phyloP scores from a whole-genome alignment of 1,140 invertebrate species.

The Homalodisca vitripennis region DNA sequence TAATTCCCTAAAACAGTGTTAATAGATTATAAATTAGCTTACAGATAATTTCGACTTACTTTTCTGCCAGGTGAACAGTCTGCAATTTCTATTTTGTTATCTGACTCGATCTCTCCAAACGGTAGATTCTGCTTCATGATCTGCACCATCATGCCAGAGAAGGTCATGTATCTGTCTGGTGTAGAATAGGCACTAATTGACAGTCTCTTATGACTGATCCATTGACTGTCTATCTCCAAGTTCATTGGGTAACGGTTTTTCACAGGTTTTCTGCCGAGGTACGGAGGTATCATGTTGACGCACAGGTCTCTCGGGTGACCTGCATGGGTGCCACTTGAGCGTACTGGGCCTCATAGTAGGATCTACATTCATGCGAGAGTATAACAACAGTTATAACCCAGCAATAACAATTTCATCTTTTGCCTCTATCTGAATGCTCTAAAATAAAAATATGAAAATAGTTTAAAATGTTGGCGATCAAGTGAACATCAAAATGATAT shows the following conservation, averaged over 20 bases:
- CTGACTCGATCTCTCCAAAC: neutral
- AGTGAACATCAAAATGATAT: too few relatives aligned
- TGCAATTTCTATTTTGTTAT: constrained; percentile 4
- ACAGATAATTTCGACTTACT: too few relatives aligned
- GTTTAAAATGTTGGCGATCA: too few relatives aligned
- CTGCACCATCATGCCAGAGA: constrained; percentile 7
- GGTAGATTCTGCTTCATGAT: neutral
- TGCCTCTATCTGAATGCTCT: too few relatives aligned
- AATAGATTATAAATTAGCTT: too few relatives aligned
- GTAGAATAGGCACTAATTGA: neutral
- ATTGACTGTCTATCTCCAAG: neutral
- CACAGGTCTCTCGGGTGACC: neutral
- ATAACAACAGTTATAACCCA: too few relatives aligned
- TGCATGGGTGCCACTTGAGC: neutral
- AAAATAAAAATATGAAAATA: too few relatives aligned
- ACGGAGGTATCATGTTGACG: constrained; percentile 2
- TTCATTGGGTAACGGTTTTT: neutral
- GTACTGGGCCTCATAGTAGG: neutral
- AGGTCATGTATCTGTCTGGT: neutral
- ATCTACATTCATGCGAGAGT: neutral
- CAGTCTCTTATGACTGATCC: neutral
- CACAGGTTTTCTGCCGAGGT: neutral
- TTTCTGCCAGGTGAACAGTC: neutral
- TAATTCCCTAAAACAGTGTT: too few relatives aligned
- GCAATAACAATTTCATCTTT: too few relatives aligned